Percentiles rank a stretch among this genome's conserved stretches.
Evolutionary conservation across 1,140 invertebrate genomes (phyloP).

Genomic region (Cecropterus lyciades): DNA sequence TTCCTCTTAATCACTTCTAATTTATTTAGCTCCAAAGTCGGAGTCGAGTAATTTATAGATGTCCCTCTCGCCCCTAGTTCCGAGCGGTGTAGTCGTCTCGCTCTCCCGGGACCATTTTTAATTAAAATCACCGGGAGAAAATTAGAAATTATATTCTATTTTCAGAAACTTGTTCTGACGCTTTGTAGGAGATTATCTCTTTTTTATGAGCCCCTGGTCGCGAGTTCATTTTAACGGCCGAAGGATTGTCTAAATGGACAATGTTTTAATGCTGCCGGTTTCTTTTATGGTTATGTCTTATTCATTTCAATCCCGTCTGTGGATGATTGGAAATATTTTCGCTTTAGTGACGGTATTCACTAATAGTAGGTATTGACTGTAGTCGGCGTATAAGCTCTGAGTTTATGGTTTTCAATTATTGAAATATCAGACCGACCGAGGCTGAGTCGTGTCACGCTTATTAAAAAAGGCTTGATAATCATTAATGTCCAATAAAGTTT

Average conservation of each 20-base stretch:
- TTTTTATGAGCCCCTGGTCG: conserved; percentile 81
- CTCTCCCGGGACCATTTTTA: conserved; percentile 81
- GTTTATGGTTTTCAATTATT: conserved; percentile 37
- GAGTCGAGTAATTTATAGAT: conserved; percentile 71
- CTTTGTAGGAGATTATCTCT: conserved; percentile 81
- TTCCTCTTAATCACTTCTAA: conserved; percentile 83
- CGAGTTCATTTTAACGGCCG: conserved; percentile 73
- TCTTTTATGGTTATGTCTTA: conserved; percentile 71
- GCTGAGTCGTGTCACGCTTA: conserved; percentile 27
- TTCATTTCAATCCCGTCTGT: conserved; percentile 63
- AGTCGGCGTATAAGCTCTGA: conserved; percentile 16
- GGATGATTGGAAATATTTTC: conserved; percentile 66
- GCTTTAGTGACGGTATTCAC: conserved; percentile 45
- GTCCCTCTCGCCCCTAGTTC: conserved; percentile 65
- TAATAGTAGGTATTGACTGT: conserved; percentile 36
- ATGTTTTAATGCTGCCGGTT: conserved; percentile 53
- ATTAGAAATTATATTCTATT: conserved; percentile 85
- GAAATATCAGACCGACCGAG: conserved; percentile 25
- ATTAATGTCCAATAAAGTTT: conserved; percentile 30
- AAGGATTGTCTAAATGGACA: conserved; percentile 77
- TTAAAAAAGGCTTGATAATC: conserved; percentile 26
- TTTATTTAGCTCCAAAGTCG: conserved; percentile 80
- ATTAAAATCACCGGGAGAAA: conserved; percentile 83
- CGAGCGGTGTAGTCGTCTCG: conserved; percentile 54
- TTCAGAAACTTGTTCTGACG: conserved; percentile 82